Conservation (phyloP, 1,140 invertebrate species). For the Polyergus mexicanus region DNA sequence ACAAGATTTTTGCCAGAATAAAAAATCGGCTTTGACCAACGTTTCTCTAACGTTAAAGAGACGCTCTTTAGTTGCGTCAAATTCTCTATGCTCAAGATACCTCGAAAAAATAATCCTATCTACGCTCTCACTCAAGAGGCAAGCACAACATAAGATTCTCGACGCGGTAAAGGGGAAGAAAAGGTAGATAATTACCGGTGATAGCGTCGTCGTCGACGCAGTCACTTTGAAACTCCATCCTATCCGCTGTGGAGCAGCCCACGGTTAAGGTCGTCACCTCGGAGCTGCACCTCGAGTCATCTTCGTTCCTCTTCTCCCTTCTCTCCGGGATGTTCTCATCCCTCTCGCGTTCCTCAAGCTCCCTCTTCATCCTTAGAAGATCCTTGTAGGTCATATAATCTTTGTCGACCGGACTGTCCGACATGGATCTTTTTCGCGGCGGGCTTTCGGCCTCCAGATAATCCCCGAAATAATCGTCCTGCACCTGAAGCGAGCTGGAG, state of each 20-base stretch:
- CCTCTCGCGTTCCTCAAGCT: constrained; percentile 76
- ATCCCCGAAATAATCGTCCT: constrained; percentile 82
- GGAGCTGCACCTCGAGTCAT: constrained; percentile 81
- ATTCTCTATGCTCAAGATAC: background rate
- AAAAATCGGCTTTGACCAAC: background rate
- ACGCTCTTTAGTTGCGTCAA: constrained; percentile 3
- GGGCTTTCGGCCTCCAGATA: constrained; percentile 76
- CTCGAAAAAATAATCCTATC: constrained; percentile 47
- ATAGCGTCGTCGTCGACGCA: constrained; percentile 88
- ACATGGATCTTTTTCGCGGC: constrained; percentile 76
- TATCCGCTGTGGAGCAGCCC: constrained; percentile 90
- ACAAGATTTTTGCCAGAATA: background rate
- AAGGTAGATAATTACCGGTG: constrained; percentile 79
- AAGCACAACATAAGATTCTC: constrained; percentile 4
- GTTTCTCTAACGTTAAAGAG: background rate
- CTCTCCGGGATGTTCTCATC: constrained; percentile 78
- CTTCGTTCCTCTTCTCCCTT: constrained; percentile 83
- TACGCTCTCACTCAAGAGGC: constrained; percentile 13
- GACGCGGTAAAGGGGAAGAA: constrained; percentile 25
- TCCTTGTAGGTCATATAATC: constrained; percentile 75
- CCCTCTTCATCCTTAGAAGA: constrained; percentile 76
- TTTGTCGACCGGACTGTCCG: constrained; percentile 45
- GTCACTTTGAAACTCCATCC: constrained; percentile 90
- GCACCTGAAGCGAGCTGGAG: constrained; percentile 75
- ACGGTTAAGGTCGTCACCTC: constrained; percentile 89